Base-by-base conservation (phyloP, 2,113 vertebrate species). In the Catharus bicknelli region DNA sequence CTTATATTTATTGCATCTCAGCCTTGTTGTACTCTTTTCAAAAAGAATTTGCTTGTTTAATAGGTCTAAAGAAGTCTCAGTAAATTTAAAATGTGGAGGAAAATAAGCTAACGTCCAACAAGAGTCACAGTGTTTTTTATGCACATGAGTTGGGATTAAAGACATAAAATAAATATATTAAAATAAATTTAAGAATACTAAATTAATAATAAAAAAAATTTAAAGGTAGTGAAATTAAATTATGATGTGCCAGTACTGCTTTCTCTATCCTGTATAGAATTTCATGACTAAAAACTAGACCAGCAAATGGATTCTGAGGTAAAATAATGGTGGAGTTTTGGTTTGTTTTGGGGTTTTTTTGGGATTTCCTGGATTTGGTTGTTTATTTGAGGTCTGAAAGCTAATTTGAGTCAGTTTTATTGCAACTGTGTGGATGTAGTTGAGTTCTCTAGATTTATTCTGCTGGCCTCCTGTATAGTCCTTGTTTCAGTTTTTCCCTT, bases 1-100 rank as follows among this genome's bases (percentile, higher is more conserved):
- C 90, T 79, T 93, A 58, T 97, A 94, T 95, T 95, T 96, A 95
- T 94, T 91, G 83, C n/a, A 68, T 94, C 95, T 94, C 62, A 95
- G 75, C 55, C 78, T n/a, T 57, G 45, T 72, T 90, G 66, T 72
- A 57, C 40, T 67, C 45, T 87, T 96, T 95, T 94, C 62, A 55
- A 42, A 90, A 91, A 74, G 58, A 78, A 76, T 82, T 86, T 92
- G 58, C 66, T 88, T 83, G 75, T 94, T 90, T 89, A 86, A 76
- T 86, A 85, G 74, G 25, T 55, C 63, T 80, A 53, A 79, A 87
- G 50, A 54, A 90, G 55, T 90, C 91, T 86, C 72, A 90, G 70
- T 72, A 85, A 78, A 73, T 89, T 90, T 92, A 83, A 90, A 88
- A 93, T 59, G 63, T 53, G 69, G 36, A 48, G 64, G 82, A 93